A percentile compares a stretch with the other conserved stretches of the same genome.
Conservation (phyloP, 2,113 vertebrate genomes). For the Neotragus pygmaeus region DNA sequence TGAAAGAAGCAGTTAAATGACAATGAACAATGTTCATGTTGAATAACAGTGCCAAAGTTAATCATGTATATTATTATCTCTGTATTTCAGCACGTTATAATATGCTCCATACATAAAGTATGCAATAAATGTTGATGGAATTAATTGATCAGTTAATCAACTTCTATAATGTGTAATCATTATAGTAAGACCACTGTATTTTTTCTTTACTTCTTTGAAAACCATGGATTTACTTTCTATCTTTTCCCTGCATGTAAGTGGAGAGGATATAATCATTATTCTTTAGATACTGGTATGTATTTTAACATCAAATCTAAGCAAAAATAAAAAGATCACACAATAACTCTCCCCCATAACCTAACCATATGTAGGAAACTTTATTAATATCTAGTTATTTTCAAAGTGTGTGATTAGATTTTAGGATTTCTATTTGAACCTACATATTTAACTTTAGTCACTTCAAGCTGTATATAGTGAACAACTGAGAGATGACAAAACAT, state of each 20-base stretch:
- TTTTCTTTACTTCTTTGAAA: neutral
- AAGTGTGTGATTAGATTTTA: neutral
- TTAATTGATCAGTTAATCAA: neutral
- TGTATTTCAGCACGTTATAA: neutral
- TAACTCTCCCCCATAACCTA: accelerated
- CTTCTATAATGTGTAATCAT: neutral
- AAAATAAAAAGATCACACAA: neutral
- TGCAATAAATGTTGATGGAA: neutral
- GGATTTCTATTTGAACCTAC: neutral
- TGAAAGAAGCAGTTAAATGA: neutral
- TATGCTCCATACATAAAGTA: neutral
- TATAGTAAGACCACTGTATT: neutral
- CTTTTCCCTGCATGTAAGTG: neutral
- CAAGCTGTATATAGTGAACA: neutral
- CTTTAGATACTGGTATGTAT: neutral
- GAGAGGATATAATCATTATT: neutral
- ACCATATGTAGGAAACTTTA: neutral
- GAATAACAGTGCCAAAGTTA: neutral
- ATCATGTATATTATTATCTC: neutral
- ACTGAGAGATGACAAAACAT: neutral
- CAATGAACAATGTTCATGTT: neutral
- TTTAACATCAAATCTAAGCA: neutral
- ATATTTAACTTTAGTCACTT: neutral
- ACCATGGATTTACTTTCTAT: neutral
- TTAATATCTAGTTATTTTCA: neutral